Evolutionary conservation across 2,797 vertebrate species (phyloP).

Genomic region (Anolis apletophallus): DNA sequence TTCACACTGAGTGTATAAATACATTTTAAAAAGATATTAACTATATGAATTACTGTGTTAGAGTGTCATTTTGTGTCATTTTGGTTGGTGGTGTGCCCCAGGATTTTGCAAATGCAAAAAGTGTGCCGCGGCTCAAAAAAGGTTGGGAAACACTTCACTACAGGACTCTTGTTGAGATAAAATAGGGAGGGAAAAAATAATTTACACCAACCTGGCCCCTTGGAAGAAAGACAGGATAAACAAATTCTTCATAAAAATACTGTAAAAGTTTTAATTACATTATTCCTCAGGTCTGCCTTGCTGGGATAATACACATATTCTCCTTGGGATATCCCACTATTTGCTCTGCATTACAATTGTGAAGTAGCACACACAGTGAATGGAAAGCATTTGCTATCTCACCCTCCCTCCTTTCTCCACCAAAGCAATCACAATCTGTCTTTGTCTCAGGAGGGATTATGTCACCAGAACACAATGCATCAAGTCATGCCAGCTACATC

Average conservation of each 20-base stretch:
- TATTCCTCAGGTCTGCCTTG: not conserved
- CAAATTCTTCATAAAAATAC: not conserved
- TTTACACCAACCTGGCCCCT: not conserved
- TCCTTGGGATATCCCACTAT: not conserved
- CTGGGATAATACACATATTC: not conserved
- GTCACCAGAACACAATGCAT: slow-evolving; percentile 25
- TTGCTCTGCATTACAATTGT: not conserved
- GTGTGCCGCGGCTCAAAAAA: too few species aligned
- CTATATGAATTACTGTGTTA: too few species aligned
- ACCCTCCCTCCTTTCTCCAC: not conserved
- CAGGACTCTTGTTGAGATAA: not conserved
- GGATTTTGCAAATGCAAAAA: too few species aligned
- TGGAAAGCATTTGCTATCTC: not conserved
- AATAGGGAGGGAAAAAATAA: not conserved
- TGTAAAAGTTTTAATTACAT: not conserved
- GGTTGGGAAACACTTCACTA: too few species aligned
- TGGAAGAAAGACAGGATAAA: not conserved
- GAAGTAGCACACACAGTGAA: not conserved
- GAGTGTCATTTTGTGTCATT: too few species aligned
- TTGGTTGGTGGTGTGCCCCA: too few species aligned
- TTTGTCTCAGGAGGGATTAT: not conserved
- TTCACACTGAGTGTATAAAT: too few species aligned
- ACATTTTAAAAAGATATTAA: too few species aligned
- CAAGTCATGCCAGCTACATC: not conserved
- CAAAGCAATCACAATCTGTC: not conserved